These are phyloP conservation scores for Troilus luridus DNA, from an alignment of 2,888 invertebrate genomes.

Conservation along the genomic window DNA sequence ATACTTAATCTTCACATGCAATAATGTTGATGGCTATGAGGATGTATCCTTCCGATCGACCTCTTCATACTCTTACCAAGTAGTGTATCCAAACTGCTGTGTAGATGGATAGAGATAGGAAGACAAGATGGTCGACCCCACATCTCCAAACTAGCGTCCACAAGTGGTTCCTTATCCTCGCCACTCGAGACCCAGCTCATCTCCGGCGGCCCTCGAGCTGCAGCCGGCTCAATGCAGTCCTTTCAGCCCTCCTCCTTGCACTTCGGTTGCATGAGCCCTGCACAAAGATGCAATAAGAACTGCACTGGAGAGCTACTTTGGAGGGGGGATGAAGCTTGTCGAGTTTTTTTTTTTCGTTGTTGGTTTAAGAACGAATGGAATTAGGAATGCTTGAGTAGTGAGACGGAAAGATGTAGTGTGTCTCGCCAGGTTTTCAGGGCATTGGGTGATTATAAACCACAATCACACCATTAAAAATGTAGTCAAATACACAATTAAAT, in stretches of 20 bases:
- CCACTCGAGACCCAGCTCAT: background rate
- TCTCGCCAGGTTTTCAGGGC: too few species aligned
- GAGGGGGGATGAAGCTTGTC: background rate
- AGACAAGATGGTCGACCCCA: background rate
- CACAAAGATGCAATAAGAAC: slow-evolving; percentile 17
- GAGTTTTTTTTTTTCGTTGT: background rate
- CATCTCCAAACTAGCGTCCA: background rate
- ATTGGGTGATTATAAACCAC: too few species aligned
- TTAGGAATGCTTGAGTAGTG: too few species aligned
- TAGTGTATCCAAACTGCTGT: background rate
- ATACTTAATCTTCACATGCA: too few species aligned
- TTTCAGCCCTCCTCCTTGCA: slow-evolving; percentile 3
- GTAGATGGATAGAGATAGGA: background rate
- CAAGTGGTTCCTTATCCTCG: slow-evolving; percentile 6
- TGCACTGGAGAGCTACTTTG: background rate
- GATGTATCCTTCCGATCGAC: too few species aligned
- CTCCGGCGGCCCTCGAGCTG: background rate
- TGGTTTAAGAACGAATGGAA: too few species aligned
- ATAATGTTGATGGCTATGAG: too few species aligned
- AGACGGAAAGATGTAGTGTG: too few species aligned
- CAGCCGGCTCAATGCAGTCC: background rate
- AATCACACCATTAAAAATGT: too few species aligned
- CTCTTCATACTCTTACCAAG: too few species aligned
- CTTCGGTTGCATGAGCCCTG: background rate
- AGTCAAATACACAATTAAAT: too few species aligned